Evolutionary conservation across 2,797 vertebrate species (phyloP).

Genomic region (Atherinosoma microstoma): DNA sequence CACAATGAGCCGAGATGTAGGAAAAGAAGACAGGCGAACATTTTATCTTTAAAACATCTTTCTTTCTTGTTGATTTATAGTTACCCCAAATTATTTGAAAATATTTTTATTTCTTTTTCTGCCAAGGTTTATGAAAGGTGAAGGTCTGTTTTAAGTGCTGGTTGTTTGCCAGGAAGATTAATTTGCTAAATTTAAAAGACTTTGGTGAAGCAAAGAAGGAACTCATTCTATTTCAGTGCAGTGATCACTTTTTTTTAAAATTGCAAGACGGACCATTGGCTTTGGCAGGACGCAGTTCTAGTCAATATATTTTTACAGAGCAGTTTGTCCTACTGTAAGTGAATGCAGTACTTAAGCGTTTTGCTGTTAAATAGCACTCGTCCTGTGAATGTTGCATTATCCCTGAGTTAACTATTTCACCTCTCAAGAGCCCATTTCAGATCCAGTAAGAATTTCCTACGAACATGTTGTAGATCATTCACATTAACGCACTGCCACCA

Average conservation of each 20-base stretch:
- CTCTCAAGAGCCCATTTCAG: not conserved
- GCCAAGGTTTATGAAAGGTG: too few relatives aligned
- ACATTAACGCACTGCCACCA: too few relatives aligned
- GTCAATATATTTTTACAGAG: not conserved
- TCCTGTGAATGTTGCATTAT: not conserved
- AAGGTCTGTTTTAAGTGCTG: not conserved
- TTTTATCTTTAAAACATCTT: not conserved
- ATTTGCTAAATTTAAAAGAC: not conserved
- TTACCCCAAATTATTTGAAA: not conserved
- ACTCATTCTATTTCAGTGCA: not conserved
- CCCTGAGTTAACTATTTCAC: not conserved
- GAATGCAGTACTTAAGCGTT: not conserved
- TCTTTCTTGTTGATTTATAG: not conserved
- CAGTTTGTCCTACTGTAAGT: not conserved
- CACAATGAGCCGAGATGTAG: not conserved
- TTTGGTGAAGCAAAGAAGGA: not conserved
- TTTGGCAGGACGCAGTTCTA: not conserved
- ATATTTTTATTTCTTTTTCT: not conserved
- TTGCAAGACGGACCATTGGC: not conserved
- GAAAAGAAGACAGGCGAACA: not conserved
- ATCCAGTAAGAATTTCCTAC: not conserved
- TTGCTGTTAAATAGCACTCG: not conserved
- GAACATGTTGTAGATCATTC: not conserved
- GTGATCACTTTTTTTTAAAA: not conserved
- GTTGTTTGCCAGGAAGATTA: not conserved